Evolutionary conservation across 2,797 vertebrate genomes (phyloP).

Genomic region (Ctenosaura bakeri): DNA sequence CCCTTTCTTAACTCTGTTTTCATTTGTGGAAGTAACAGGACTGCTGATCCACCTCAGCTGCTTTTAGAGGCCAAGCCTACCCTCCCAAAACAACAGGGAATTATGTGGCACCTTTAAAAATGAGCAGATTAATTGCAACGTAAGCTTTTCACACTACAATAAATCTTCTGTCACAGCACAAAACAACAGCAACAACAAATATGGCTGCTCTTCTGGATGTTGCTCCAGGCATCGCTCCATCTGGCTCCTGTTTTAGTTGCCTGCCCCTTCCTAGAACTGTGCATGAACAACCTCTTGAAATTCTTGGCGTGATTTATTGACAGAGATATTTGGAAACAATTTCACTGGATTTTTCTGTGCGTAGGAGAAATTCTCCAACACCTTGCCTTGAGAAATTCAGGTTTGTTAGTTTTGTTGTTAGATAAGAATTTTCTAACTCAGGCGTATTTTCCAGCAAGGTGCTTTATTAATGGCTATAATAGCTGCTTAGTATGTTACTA

Average conservation of each 20-base stretch:
- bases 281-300: not conserved
- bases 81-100: not conserved
- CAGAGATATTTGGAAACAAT: not conserved
- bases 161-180: not conserved
- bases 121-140: not conserved
- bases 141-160: not conserved
- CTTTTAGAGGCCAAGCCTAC: not conserved
- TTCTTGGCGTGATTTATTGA: not conserved
- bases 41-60: not conserved
- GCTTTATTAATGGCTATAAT: too few relatives aligned
- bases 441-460: too few relatives aligned
- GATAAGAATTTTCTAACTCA: too few relatives aligned
- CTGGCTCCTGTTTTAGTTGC: not conserved
- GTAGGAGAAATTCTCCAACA: not conserved
- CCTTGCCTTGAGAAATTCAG: too few relatives aligned
- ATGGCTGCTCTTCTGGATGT: not conserved
- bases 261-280: too few relatives aligned
- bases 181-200: not conserved
- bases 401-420: too few relatives aligned
- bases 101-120: not conserved
- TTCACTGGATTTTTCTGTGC: not conserved
- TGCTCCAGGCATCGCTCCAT: not conserved
- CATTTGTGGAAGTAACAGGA: not conserved
- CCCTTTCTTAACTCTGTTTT: not conserved
- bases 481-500: too few relatives aligned